Percentiles rank a stretch among this genome's conserved stretches.
Conservation (phyloP, 2,113 vertebrate genomes). For the Rattus rattus region DNA sequence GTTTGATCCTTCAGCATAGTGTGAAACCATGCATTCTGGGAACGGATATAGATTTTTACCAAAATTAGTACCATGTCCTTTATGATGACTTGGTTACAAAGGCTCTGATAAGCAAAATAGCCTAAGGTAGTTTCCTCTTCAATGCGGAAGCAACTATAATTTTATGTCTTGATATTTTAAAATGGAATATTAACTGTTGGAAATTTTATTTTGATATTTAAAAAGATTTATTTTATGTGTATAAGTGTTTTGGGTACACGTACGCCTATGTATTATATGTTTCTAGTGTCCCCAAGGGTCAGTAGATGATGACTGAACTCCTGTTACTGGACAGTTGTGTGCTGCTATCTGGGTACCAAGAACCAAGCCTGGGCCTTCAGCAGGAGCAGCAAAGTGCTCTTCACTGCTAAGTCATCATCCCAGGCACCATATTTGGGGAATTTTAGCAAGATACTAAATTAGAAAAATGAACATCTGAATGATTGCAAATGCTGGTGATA, state of each 20-base stretch:
- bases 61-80: neutral
- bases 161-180: neutral
- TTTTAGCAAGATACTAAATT: constrained; percentile 14
- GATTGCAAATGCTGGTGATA: neutral
- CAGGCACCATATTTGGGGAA: neutral
- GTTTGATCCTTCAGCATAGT: neutral
- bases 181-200: neutral
- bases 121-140: neutral
- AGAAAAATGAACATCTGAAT: neutral
- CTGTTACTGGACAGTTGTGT: neutral
- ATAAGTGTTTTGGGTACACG: neutral
- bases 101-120: neutral
- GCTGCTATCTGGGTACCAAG: neutral
- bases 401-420: neutral
- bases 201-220: neutral
- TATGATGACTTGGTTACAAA: neutral
- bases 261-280: neutral
- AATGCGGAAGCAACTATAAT: neutral
- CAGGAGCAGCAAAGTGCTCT: neutral
- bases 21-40: neutral
- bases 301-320: neutral
- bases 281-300: neutral
- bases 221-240: neutral
- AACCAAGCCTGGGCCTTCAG: neutral
- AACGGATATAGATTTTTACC: neutral